A percentile compares a stretch with the other conserved stretches of the same genome.
These are phyloP conservation scores for Dorcus parallelipipedus DNA, from an alignment of 2,888 invertebrate species.

Conservation along the genomic window DNA sequence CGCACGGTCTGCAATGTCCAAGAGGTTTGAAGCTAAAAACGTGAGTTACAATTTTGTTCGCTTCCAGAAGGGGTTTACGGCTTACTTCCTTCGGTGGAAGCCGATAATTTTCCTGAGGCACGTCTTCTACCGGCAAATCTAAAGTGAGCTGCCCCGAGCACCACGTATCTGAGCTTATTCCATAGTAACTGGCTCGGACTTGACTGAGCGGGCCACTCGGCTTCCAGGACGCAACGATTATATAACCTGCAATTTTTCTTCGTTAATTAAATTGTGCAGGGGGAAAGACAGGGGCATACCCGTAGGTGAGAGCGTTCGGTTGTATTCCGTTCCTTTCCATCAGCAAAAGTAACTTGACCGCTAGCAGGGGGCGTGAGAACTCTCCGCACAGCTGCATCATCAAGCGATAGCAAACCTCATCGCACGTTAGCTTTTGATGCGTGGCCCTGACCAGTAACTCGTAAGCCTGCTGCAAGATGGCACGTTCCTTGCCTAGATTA, in stretches of 20 bases:
- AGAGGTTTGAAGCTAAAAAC: conserved; percentile 34
- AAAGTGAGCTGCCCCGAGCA: conserved; percentile 87
- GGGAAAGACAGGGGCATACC: conserved; percentile 51
- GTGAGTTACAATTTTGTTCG: not conserved
- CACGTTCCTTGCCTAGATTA: conserved; percentile 71
- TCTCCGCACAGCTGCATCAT: conserved; percentile 98
- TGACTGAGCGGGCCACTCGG: conserved; percentile 76
- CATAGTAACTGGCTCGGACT: conserved; percentile 83
- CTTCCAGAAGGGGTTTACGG: not conserved
- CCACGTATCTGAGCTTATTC: conserved; percentile 91
- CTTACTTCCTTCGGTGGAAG: conserved; percentile 49
- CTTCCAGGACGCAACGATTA: conserved; percentile 84
- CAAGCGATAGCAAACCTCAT: conserved; percentile 96
- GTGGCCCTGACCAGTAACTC: conserved; percentile 86
- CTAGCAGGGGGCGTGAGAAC: conserved; percentile 89
- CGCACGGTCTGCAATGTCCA: conserved; percentile 42
- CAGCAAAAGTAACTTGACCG: conserved; percentile 84
- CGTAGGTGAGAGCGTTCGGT: conserved; percentile 97
- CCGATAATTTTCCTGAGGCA: conserved; percentile 52
- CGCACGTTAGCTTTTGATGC: conserved; percentile 79
- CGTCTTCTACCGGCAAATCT: conserved; percentile 70
- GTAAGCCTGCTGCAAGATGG: conserved; percentile 75
- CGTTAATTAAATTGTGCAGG: not conserved
- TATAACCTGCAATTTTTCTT: conserved; percentile 49
- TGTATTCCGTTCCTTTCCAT: conserved; percentile 93